Base-by-base conservation (phyloP, 2,113 vertebrate species). In the Ailuropoda melanoleuca region DNA sequence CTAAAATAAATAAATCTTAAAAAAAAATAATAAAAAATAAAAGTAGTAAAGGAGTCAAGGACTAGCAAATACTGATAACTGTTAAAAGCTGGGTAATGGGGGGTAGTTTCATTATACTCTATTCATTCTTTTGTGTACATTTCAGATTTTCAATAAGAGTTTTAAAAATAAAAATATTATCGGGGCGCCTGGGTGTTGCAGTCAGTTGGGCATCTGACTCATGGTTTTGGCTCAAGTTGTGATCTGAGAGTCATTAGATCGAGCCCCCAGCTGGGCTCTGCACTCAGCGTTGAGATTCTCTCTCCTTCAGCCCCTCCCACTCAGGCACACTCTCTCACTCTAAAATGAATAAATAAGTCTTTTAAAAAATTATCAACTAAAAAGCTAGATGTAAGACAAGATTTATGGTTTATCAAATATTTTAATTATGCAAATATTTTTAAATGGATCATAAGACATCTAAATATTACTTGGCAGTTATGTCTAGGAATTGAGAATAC, bases 391-490 rank as follows among this genome's bases (percentile, higher is more conserved):
- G 90, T 50, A 90, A 87, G 94, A 90, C 26, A 78, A 93, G 18
- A 74, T 15, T 66, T 60, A 84, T 43, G n/a, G 8, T 15, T 78
- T n/a, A 58, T 39, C 13, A 95, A 82, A 19, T 68, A 64, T 85
- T 95, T 72, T 60, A 80, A 96, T 81, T 37, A 95, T 46, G 55
- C 19, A 91, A 64, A 64, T 89, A 34, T 31, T 77, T 31, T 89
- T 64, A 46, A 89, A 95, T 60, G 17, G n/a, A 87, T 60, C n/a
- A n/a, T 82, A 95, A 78, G 53, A 95, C 19, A 87, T 26, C 53
- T 93, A 96, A 97, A 18, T 58, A 92, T 43, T 90, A 81, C 80
- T 58, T 78, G 89, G 58, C 55, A 92, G 18, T 89, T 97, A 68
- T 55, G 13, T 62, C 23, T 58, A 95, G 29, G 23, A 91, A 88